A percentile compares a stretch with the other conserved stretches of the same genome.
phyloP scores from a whole-genome alignment of 2,888 invertebrate genomes.

The Pseudococcus viburni region DNA sequence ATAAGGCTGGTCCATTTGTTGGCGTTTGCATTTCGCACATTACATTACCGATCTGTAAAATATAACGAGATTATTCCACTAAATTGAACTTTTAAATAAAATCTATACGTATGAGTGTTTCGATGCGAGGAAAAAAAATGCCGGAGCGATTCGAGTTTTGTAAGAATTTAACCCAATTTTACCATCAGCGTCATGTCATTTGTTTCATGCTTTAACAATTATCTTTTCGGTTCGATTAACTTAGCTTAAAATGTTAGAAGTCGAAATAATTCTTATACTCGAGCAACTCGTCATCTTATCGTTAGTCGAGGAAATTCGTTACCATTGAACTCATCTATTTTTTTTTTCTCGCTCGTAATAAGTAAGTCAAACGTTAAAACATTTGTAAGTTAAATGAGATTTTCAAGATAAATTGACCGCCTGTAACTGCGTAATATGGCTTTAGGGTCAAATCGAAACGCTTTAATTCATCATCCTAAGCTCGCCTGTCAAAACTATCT shows the following conservation, averaged over 20 bases:
- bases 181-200: neutral
- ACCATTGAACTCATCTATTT: neutral
- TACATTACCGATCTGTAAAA: constrained; percentile 63
- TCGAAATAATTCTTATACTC: neutral
- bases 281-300: neutral
- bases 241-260: neutral
- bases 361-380: constrained; percentile 18
- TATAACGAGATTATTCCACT: constrained; percentile 5
- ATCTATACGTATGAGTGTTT: neutral
- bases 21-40: constrained; percentile 67
- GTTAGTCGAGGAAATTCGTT: neutral
- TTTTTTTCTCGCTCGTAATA: neutral
- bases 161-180: constrained; percentile 8
- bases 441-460: constrained; percentile 48
- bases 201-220: neutral
- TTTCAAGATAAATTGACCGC: constrained; percentile 8
- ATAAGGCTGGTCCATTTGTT: constrained; percentile 67
- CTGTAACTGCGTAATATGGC: neutral
- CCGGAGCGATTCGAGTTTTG: neutral
- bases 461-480: constrained; percentile 43
- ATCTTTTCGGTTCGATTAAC: neutral
- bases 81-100: neutral
- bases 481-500: constrained; percentile 38
- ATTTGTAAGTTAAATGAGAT: constrained; percentile 31
- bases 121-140: neutral